Conservation (phyloP, 2,113 vertebrate species). For the rabbit (Oryctolagus cuniculus) region mOryCun1.1 NC_091435.1:92520501-92521000, state of each 20-base stretch:
- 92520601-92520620: too few relatives aligned
- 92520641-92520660: too few relatives aligned
- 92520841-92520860: background rate
- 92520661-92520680: background rate
- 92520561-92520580: too few relatives aligned
- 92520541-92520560: too few relatives aligned
- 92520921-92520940: background rate
- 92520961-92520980: background rate
- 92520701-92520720: background rate
- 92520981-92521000: background rate
- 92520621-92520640: too few relatives aligned
- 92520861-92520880: background rate
- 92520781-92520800: background rate
- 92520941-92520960: background rate
- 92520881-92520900: background rate
- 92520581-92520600: too few relatives aligned
- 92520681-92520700: background rate
- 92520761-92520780: background rate
- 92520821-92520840: background rate
- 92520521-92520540: too few relatives aligned
- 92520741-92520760: background rate
- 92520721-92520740: background rate
- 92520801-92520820: background rate
- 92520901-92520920: background rate
- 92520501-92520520: too few relatives aligned